Evolutionary conservation across 2,888 invertebrate species (phyloP).

Genomic region (Cordilura impudica): DNA sequence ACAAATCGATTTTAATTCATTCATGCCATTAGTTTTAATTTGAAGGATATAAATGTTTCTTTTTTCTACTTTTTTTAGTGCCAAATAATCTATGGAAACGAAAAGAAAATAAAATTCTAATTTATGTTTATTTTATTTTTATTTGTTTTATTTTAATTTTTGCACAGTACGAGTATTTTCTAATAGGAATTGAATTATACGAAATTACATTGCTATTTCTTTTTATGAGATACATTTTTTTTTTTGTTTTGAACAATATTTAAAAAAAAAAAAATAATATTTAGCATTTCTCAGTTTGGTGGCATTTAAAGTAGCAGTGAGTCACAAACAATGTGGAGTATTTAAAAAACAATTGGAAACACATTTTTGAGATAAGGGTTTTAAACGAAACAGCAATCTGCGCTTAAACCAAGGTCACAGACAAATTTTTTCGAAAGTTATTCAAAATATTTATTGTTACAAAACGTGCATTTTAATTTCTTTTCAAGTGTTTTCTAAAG

Average conservation of each 20-base stretch:
- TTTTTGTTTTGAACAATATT: not conserved
- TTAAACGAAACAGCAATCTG: conserved; percentile 4
- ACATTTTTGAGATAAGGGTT: conserved; percentile 1
- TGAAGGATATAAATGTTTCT: conserved; percentile 38
- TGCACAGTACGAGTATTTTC: conserved; percentile 25
- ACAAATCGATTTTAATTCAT: conserved; percentile 52
- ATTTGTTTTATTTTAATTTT: not conserved
- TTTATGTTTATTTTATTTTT: not conserved
- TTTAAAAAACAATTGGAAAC: not conserved
- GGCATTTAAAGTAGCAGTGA: not conserved
- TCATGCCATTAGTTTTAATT: conserved; percentile 46
- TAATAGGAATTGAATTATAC: not conserved
- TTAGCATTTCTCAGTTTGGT: not conserved
- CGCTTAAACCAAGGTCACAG: conserved; percentile 26
- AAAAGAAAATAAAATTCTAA: conserved; percentile 9
- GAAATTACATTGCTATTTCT: not conserved
- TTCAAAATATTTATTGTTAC: no score
- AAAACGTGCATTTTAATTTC: no score
- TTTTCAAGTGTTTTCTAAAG: no score
- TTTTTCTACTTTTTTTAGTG: not conserved
- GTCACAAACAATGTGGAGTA: conserved; percentile 8
- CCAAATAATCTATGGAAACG: conserved; percentile 22
- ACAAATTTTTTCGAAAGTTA: not conserved
- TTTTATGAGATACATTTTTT: not conserved
- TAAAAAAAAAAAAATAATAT: no score